Percentiles rank a stretch among this genome's conserved stretches.
phyloP scores from a whole-genome alignment of 2,888 invertebrate species.

The Idaea straminata region DNA sequence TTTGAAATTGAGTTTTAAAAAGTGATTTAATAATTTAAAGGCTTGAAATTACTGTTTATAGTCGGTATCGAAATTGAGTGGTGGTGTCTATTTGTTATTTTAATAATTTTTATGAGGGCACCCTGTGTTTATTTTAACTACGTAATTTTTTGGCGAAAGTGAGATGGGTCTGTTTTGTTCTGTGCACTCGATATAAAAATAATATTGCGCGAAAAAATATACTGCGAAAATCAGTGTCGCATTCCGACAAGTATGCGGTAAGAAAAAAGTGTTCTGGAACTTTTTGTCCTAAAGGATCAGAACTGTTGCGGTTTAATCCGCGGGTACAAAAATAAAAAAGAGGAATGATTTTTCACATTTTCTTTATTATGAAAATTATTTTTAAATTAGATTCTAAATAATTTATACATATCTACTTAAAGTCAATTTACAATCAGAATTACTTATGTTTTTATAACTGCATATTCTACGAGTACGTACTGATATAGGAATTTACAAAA shows the following conservation, averaged over 20 bases:
- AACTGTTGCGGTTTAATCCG: no score
- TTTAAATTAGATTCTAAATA: conserved; percentile 39
- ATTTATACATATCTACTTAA: conserved; percentile 43
- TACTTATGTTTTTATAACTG: conserved; percentile 36
- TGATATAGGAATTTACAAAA: conserved; percentile 18
- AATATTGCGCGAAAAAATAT: background rate
- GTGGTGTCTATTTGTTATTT: conserved; percentile 44
- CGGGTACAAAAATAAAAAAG: conserved; percentile 30
- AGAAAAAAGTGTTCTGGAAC: no score
- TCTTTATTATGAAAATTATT: conserved; percentile 52
- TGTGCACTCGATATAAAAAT: background rate
- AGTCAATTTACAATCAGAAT: conserved; percentile 36
- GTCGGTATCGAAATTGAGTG: background rate
- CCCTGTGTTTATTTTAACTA: conserved; percentile 19
- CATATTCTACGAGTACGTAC: conserved; percentile 32
- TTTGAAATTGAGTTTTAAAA: conserved; percentile 4
- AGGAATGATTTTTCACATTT: conserved; percentile 42
- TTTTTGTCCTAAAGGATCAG: no score
- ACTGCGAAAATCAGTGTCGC: no score
- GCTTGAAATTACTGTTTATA: conserved; percentile 6
- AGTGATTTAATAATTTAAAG: background rate
- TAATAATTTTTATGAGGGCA: conserved; percentile 39
- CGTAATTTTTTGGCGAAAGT: background rate
- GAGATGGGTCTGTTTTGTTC: background rate
- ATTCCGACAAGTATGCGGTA: no score